phyloP scores from a whole-genome alignment of 2,888 invertebrate genomes.

The Epistrophella euchroma region DNA sequence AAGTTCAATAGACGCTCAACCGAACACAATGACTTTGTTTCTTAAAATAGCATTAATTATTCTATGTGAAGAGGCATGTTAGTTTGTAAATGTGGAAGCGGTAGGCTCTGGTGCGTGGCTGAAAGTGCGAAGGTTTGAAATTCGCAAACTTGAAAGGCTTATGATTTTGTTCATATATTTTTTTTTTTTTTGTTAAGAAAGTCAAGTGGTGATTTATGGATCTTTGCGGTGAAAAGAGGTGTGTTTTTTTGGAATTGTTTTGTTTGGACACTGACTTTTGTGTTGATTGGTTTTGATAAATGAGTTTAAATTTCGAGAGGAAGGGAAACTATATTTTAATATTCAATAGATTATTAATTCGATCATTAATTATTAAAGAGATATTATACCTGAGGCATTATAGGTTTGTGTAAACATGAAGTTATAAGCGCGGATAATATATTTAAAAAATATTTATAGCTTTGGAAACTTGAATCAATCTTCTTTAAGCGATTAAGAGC shows the following conservation, averaged over 20 bases:
- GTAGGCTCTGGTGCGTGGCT: neutral
- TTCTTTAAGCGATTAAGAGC: too few relatives aligned
- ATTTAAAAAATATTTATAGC: too few relatives aligned
- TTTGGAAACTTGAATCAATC: too few relatives aligned
- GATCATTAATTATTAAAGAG: neutral
- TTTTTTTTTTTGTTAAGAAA: neutral
- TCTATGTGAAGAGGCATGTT: neutral
- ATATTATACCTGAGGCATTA: neutral
- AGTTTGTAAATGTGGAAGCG: neutral
- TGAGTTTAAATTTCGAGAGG: neutral
- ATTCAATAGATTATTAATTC: neutral
- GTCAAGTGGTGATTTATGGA: slow-evolving; percentile 32
- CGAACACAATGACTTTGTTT: slow-evolving; percentile 33
- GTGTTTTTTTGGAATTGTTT: neutral
- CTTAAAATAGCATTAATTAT: slow-evolving; percentile 38
- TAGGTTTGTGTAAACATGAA: neutral
- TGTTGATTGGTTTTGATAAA: slow-evolving; percentile 36
- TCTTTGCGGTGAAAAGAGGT: neutral
- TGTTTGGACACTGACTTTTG: neutral
- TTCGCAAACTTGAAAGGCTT: slow-evolving; percentile 20
- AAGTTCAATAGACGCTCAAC: slow-evolving; percentile 45
- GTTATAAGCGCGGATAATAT: too few relatives aligned
- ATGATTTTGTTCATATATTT: neutral
- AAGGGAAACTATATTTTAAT: neutral
- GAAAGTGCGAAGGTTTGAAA: slow-evolving; percentile 20